phyloP scores from a whole-genome alignment of 2,113 vertebrate genomes.

The Oncorhynchus mykiss region DNA sequence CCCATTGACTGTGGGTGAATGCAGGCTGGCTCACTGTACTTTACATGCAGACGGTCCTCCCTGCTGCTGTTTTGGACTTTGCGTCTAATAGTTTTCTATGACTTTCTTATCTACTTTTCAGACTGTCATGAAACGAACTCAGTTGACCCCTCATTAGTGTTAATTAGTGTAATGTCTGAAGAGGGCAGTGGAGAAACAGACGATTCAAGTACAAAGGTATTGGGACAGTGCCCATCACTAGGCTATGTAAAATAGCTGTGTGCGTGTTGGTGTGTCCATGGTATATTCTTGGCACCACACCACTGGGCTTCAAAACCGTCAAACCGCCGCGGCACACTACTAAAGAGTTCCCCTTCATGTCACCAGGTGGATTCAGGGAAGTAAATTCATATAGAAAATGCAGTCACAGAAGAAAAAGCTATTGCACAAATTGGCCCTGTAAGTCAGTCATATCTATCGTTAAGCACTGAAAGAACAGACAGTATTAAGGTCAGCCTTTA shows the following conservation, averaged over 20 bases:
- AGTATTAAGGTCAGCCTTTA: too few species aligned
- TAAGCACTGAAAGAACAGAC: neutral
- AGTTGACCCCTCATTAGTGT: conserved; percentile 25
- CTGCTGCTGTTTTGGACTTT: neutral
- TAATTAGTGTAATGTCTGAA: conserved; percentile 19
- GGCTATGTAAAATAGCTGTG: neutral
- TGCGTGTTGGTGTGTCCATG: too few species aligned
- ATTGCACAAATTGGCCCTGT: conserved; percentile 36
- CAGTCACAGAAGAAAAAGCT: conserved; percentile 19
- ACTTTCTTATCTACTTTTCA: neutral
- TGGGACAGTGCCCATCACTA: neutral
- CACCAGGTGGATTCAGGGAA: conserved; percentile 16
- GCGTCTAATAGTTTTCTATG: neutral
- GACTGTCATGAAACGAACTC: neutral
- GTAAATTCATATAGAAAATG: conserved; percentile 28
- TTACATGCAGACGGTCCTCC: neutral
- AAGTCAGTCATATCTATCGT: conserved; percentile 15
- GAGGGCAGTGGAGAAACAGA: neutral
- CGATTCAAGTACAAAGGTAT: neutral
- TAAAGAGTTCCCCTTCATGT: conserved; percentile 13
- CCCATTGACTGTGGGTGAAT: neutral
- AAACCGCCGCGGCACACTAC: conserved; percentile 21
- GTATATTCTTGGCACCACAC: neutral
- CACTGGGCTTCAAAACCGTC: conserved; percentile 12
- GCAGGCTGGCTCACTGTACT: neutral